Evolutionary conservation across 1,140 invertebrate genomes (phyloP).

Genomic region (Trichomalopsis sarcophagae): DNA sequence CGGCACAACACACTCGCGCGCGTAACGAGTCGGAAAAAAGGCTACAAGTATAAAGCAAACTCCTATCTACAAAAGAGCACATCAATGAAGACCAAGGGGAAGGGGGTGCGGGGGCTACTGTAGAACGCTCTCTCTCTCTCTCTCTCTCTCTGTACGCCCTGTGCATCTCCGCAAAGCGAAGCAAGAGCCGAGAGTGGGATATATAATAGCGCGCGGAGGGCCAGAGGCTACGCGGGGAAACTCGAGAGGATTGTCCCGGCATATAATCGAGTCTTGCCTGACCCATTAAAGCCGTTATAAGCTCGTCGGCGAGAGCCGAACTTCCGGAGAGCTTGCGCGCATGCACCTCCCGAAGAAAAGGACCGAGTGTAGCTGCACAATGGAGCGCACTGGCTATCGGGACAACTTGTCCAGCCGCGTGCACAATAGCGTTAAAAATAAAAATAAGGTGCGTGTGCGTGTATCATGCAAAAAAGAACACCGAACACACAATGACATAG

Average conservation of each 20-base stretch:
- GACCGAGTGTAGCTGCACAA: too few relatives aligned
- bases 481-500: too few relatives aligned
- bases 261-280: conserved; percentile 63
- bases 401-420: too few relatives aligned
- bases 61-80: too few relatives aligned
- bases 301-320: neutral
- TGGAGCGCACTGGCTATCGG: neutral
- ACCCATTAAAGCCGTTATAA: conserved; percentile 59
- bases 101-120: too few relatives aligned
- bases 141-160: too few relatives aligned
- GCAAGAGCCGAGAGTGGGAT: too few relatives aligned
- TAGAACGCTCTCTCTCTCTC: too few relatives aligned
- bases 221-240: conserved; percentile 22
- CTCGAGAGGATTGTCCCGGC: conserved; percentile 60
- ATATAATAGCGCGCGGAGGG: too few relatives aligned
- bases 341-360: neutral
- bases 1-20: too few relatives aligned
- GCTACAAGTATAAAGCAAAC: neutral
- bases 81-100: neutral
- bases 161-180: too few relatives aligned
- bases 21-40: neutral
- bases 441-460: neutral
- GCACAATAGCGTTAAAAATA: neutral
- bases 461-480: too few relatives aligned
- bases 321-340: conserved; percentile 1